A percentile compares a stretch with the other conserved stretches of the same genome.
These are phyloP conservation scores for Amia ocellicauda DNA, from an alignment of 2,113 vertebrate species.

Conservation along the genomic window DNA sequence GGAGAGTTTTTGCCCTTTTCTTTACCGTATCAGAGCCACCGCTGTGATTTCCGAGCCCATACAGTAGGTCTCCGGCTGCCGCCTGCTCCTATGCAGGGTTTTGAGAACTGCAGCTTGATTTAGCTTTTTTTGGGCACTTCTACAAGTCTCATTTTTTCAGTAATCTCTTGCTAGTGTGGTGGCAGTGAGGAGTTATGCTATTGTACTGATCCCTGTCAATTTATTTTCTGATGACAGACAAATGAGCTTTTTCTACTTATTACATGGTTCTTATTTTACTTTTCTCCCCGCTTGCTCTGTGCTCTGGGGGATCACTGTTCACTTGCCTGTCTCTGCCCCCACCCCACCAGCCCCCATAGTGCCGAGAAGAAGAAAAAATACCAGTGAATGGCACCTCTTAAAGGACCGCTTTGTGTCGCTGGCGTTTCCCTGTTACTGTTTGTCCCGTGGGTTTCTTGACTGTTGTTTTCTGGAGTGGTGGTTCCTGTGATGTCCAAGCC, in stretches of 20 bases:
- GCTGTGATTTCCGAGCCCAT: background rate
- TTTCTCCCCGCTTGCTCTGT: no score
- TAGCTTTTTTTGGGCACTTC: no score
- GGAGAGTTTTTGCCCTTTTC: slow-evolving; percentile 21
- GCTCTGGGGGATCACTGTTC: slow-evolving; percentile 1
- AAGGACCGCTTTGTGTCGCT: background rate
- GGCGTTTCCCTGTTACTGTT: background rate
- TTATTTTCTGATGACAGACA: background rate
- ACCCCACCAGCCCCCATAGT: no score
- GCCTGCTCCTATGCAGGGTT: background rate
- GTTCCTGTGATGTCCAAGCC: no score
- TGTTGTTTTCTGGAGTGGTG: no score
- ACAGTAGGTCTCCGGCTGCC: background rate
- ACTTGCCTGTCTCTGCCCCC: slow-evolving; percentile 58
- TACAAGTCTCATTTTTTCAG: background rate
- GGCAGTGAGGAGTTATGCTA: no score
- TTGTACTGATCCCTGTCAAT: no score
- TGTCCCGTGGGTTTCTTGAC: background rate
- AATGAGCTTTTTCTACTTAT: no score
- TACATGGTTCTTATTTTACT: no score
- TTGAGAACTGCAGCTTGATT: background rate
- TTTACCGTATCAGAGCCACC: slow-evolving; percentile 13
- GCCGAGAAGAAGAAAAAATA: no score
- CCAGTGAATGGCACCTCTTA: slow-evolving; percentile 9
- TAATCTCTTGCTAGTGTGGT: background rate